A percentile compares a stretch with the other conserved stretches of the same genome.
Conservation (phyloP, 2,888 invertebrate genomes). For the Ecdyonurus torrentis region DNA sequence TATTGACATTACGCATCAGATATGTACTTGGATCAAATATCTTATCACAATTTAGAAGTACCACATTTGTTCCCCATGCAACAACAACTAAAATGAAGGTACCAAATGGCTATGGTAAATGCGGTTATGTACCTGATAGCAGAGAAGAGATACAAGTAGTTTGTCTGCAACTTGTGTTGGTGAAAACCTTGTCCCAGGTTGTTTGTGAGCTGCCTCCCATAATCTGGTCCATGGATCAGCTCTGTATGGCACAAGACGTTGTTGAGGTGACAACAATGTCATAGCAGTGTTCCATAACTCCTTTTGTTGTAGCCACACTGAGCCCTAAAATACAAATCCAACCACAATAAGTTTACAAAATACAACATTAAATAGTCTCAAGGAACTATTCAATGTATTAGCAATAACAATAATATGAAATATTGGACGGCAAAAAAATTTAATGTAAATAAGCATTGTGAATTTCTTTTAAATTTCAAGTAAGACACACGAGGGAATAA, state of each 20-base stretch:
- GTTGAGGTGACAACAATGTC: conserved; percentile 68
- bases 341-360: no score
- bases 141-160: conserved; percentile 59
- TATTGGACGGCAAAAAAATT: no score
- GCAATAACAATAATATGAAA: no score
- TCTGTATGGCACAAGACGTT: conserved; percentile 64
- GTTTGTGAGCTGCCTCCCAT: conserved; percentile 44
- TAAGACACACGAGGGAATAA: no score
- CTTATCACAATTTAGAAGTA: neutral
- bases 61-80: no score
- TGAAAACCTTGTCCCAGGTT: conserved; percentile 32
- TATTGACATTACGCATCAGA: no score
- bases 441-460: neutral
- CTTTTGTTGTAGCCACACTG: conserved; percentile 34
- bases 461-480: conserved; percentile 10
- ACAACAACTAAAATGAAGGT: no score
- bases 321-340: conserved; percentile 1
- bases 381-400: no score
- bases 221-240: conserved; percentile 69
- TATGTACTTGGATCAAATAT: no score
- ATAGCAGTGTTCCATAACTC: conserved; percentile 65
- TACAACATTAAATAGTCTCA: no score
- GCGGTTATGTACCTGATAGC: conserved; percentile 70
- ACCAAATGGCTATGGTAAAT: no score
- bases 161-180: conserved; percentile 59